phyloP scores from a whole-genome alignment of 2,888 invertebrate species.

The Tetramorium bicarinatum region DNA sequence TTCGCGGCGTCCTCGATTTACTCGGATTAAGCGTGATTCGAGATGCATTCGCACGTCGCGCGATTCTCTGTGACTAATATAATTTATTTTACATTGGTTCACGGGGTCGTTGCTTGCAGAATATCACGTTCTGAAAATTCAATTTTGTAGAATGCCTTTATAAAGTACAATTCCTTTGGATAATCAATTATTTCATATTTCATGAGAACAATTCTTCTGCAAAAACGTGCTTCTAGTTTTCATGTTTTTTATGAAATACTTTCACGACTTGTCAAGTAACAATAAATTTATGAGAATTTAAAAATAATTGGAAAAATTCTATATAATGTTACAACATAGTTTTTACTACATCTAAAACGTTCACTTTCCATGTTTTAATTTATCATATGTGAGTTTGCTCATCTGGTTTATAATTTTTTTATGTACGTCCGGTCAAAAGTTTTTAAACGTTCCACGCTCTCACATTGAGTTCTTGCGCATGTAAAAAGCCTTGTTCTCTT shows the following conservation, averaged over 20 bases:
- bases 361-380: constrained; percentile 2
- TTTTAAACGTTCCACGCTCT: constrained; percentile 22
- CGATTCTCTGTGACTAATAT: not conserved
- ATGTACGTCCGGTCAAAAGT: constrained; percentile 2
- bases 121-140: not conserved
- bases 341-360: not conserved
- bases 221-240: not conserved
- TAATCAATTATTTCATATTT: constrained; percentile 2
- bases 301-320: not conserved
- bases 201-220: not conserved
- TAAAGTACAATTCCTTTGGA: not conserved
- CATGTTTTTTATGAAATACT: not conserved
- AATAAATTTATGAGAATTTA: not conserved
- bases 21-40: constrained; percentile 31
- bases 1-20: constrained; percentile 20
- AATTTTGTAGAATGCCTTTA: not conserved
- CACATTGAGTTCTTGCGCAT: not conserved
- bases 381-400: not conserved
- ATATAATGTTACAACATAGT: not conserved
- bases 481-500: not conserved
- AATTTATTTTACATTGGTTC: not conserved
- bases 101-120: not conserved
- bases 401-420: not conserved
- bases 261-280: not conserved
- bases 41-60: constrained; percentile 24